Evolutionary conservation across 1,140 invertebrate genomes (phyloP).

Genomic region (Leucophenga varia): DNA sequence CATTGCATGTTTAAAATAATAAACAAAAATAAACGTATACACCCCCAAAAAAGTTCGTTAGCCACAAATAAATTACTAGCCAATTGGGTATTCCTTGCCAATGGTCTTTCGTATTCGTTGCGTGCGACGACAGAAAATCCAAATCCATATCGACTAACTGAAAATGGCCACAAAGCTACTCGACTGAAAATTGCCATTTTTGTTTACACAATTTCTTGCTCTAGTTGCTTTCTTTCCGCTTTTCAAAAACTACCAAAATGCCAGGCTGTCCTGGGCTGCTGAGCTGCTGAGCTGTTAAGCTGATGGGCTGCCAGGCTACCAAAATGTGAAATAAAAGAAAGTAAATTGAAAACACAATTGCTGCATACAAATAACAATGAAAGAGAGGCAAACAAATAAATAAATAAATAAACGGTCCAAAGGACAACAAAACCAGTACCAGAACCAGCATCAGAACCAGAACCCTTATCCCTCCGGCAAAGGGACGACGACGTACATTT

Average conservation of each 20-base stretch:
- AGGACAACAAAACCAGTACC: neutral
- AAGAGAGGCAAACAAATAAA: neutral
- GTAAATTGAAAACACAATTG: slow-evolving; percentile 11
- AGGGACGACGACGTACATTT: slow-evolving; percentile 8
- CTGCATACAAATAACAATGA: slow-evolving; percentile 2
- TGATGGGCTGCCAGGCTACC: too few species aligned
- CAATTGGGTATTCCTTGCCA: too few species aligned
- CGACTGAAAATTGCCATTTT: slow-evolving; percentile 12
- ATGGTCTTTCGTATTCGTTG: too few species aligned
- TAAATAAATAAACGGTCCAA: neutral
- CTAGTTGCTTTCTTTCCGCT: too few species aligned
- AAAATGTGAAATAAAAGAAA: too few species aligned
- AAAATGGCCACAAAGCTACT: slow-evolving; percentile 12
- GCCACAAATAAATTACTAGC: too few species aligned
- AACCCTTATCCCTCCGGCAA: neutral
- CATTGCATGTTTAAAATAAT: too few species aligned
- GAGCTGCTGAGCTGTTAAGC: neutral
- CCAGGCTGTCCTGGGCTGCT: neutral
- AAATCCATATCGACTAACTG: neutral
- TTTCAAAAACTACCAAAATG: neutral
- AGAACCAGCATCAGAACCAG: neutral
- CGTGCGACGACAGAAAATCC: too few species aligned
- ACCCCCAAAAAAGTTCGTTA: too few species aligned
- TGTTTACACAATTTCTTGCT: slow-evolving; percentile 9
- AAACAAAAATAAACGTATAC: too few species aligned